Conservation (phyloP, 2,113 vertebrate genomes). For the Phylloscopus trochiloides region DNA sequence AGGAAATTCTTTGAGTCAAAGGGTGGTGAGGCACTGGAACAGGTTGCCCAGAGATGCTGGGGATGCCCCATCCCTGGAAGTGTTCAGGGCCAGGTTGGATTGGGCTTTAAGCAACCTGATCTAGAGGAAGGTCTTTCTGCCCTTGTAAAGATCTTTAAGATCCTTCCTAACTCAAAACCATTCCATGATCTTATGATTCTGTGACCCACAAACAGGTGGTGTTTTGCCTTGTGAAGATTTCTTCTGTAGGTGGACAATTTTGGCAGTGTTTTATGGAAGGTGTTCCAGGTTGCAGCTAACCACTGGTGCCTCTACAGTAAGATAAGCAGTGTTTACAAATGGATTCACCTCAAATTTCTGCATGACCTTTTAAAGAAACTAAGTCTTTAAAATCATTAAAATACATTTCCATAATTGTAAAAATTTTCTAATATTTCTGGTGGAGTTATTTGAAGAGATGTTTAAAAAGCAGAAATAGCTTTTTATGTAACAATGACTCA, state of each 20-base stretch:
- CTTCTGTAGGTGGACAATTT: background rate
- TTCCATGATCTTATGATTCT: background rate
- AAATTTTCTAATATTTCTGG: background rate
- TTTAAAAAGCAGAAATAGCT: background rate
- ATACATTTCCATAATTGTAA: background rate
- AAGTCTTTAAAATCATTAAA: background rate
- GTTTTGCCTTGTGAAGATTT: background rate
- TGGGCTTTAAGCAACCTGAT: background rate
- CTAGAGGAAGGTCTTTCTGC: background rate
- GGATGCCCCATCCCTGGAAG: background rate
- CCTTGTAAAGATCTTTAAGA: background rate
- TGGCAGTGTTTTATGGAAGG: background rate
- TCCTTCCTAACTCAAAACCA: background rate
- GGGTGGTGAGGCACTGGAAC: background rate
- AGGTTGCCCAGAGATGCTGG: background rate
- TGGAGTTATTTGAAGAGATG: background rate
- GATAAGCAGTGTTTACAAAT: background rate
- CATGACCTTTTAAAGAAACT: background rate
- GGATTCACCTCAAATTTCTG: background rate
- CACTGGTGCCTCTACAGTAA: background rate
- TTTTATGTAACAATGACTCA: background rate
- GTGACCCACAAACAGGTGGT: background rate
- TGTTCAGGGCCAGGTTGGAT: background rate
- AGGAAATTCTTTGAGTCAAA: background rate
- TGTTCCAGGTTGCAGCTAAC: background rate